phyloP scores from a whole-genome alignment of 2,888 invertebrate species.

The Iselma pallidipennis region DNA sequence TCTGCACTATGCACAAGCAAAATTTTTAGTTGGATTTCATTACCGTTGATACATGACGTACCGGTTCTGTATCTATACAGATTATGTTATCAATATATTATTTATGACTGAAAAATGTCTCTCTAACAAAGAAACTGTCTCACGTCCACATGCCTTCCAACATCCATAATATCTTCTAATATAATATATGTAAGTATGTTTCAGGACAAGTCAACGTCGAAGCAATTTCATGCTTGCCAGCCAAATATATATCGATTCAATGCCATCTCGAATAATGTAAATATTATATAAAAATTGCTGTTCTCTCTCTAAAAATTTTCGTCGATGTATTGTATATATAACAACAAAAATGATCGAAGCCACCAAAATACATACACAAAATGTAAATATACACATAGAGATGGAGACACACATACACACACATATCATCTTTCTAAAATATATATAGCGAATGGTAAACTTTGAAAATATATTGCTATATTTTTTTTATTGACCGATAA shows the following conservation, averaged over 20 bases:
- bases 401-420: background rate
- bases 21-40: too few relatives aligned
- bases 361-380: background rate
- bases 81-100: conserved; percentile 9
- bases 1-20: too few relatives aligned
- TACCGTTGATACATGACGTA: too few relatives aligned
- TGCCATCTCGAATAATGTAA: conserved; percentile 9
- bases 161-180: too few relatives aligned
- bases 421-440: too few relatives aligned
- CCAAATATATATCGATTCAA: conserved; percentile 14
- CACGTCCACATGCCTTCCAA: background rate
- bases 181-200: background rate
- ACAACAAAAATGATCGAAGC: background rate
- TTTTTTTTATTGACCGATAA: conserved; percentile 7
- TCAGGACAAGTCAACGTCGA: conserved; percentile 11
- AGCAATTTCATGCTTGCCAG: conserved; percentile 14
- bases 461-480: conserved; percentile 6
- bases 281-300: conserved; percentile 5
- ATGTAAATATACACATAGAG: background rate
- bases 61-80: too few relatives aligned
- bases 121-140: background rate
- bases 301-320: background rate
- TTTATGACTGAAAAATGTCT: conserved; percentile 4
- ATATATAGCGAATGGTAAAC: background rate
- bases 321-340: background rate